Percentiles rank a stretch among this genome's conserved stretches.
phyloP scores from a whole-genome alignment of 2,113 vertebrate species.

The Quiscalus mexicanus region DNA sequence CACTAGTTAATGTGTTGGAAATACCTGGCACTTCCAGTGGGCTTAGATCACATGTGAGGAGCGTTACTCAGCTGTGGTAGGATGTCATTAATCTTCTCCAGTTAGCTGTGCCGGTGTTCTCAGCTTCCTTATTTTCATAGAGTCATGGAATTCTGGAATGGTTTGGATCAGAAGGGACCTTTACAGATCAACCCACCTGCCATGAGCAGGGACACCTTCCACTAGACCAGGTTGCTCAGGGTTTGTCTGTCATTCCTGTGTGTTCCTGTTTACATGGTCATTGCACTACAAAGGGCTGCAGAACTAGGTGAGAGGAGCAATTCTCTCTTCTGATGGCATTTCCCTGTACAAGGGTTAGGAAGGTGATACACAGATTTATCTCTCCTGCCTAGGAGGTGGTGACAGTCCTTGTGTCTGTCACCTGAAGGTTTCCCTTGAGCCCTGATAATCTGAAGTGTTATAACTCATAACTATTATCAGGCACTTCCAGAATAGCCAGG shows the following conservation, averaged over 20 bases:
- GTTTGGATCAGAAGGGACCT: neutral
- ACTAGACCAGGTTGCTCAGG: neutral
- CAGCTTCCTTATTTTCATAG: neutral
- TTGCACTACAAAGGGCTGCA: neutral
- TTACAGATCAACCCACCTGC: neutral
- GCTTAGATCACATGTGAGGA: neutral
- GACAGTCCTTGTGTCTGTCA: neutral
- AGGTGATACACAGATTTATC: neutral
- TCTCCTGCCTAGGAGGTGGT: neutral
- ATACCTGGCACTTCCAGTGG: neutral
- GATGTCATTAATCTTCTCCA: neutral
- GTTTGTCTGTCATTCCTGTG: neutral
- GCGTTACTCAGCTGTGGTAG: neutral
- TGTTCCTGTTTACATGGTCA: neutral
- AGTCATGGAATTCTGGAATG: neutral
- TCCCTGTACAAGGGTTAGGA: neutral
- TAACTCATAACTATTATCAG: neutral
- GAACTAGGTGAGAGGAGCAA: neutral
- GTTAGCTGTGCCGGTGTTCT: neutral
- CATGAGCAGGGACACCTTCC: neutral
- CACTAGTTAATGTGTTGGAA: neutral
- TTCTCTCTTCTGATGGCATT: neutral
- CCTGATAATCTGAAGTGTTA: neutral
- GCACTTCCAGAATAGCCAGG: conserved; percentile 5
- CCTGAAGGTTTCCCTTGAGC: neutral